Conservation (phyloP, 2,113 vertebrate species). For the Campylomormyrus tamandua region DNA sequence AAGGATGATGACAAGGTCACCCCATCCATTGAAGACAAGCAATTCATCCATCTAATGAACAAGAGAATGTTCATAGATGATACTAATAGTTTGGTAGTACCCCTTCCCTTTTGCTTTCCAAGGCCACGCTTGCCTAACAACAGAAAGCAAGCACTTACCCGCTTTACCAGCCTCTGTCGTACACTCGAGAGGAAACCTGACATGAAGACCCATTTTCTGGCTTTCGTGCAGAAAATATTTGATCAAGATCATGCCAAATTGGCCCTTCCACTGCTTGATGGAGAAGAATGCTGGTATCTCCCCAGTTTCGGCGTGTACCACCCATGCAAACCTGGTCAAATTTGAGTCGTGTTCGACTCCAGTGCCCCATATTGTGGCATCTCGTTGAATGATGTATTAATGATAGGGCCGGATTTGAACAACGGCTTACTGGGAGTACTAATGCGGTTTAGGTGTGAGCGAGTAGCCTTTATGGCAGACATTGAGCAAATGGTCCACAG, state of each 20-base stretch:
- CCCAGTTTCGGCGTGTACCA: not conserved
- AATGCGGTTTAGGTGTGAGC: not conserved
- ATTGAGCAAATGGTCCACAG: not conserved
- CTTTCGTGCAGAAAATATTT: not conserved
- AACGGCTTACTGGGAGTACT: not conserved
- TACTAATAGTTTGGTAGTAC: not conserved
- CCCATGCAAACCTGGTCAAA: not conserved
- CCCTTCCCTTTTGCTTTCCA: not conserved
- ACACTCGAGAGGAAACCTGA: not conserved
- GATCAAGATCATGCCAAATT: not conserved
- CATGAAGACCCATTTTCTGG: not conserved
- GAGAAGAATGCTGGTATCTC: conserved; percentile 16
- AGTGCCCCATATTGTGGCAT: not conserved
- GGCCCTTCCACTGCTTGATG: conserved; percentile 20
- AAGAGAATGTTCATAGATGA: not conserved
- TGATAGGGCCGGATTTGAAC: not conserved
- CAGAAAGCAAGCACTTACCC: not conserved
- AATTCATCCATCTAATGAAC: too few species aligned
- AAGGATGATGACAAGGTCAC: too few species aligned
- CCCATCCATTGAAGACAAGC: too few species aligned
- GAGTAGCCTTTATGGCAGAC: not conserved
- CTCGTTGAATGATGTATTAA: not conserved
- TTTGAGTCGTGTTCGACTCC: not conserved
- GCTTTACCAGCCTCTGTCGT: not conserved
- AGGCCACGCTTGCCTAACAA: not conserved